Evolutionary conservation across 2,888 invertebrate species (phyloP).

Genomic region (Agrilus mali): DNA sequence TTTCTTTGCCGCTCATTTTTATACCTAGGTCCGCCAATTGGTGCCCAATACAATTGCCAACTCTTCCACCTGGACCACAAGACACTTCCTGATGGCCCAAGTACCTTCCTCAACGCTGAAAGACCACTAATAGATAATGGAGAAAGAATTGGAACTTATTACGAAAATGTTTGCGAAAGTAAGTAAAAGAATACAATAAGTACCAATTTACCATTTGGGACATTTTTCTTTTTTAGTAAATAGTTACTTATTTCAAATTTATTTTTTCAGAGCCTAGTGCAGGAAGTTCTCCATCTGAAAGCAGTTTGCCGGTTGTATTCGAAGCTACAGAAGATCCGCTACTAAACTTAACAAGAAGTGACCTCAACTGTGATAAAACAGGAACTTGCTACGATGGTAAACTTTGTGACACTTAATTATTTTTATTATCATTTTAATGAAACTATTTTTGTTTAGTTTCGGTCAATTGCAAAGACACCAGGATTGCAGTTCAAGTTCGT

Average conservation of each 20-base stretch:
- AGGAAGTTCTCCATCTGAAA: slow-evolving; percentile 34
- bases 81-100: slow-evolving; percentile 83
- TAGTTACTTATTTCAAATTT: not conserved
- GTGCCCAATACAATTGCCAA: slow-evolving; percentile 78
- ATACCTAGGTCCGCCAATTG: slow-evolving; percentile 52
- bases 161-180: slow-evolving; percentile 86
- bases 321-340: slow-evolving; percentile 65
- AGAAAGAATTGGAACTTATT: slow-evolving; percentile 78
- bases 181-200: slow-evolving; percentile 37
- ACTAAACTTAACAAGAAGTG: slow-evolving; percentile 60
- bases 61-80: slow-evolving; percentile 87
- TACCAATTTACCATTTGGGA: too few species aligned
- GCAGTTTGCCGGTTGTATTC: slow-evolving; percentile 60
- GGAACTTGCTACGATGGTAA: slow-evolving; percentile 92
- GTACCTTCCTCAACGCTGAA: slow-evolving; percentile 80
- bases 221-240: too few species aligned
- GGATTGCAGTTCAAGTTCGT: slow-evolving; percentile 83
- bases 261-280: not conserved
- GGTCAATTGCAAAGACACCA: slow-evolving; percentile 88
- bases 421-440: slow-evolving; percentile 4
- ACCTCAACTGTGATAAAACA: slow-evolving; percentile 85
- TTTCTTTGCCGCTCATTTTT: slow-evolving; percentile 80
- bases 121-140: slow-evolving; percentile 85
- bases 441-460: slow-evolving; percentile 50
- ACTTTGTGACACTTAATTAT: not conserved